Base-by-base conservation (phyloP, 2,888 invertebrate species). In the Euproctis similis region DNA sequence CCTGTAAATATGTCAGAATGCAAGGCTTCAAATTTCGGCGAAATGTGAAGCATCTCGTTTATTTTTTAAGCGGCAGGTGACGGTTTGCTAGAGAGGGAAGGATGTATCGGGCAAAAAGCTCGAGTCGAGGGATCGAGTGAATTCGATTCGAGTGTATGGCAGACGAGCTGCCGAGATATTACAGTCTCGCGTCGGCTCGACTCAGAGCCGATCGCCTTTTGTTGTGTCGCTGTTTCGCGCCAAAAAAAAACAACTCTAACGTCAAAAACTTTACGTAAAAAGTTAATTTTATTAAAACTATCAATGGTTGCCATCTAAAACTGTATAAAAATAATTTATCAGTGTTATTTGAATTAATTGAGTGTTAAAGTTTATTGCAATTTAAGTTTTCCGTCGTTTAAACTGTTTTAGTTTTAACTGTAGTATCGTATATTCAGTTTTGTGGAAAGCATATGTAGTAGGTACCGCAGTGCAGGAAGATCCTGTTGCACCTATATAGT, bases 401-500 rank as follows among this genome's bases (percentile, higher is more conserved):
- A n/a, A 40, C 40, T 39, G 40, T n/a, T 47, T 39, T 42, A 51
- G 55, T 64, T 65, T 59, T 49, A 43, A 42, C 42, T 50, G 34
- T 33, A 58, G 44, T 53, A 55, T 55, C n/a, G 68, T 67, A 66
- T 64, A 55, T 67, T 64, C 48, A 64, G 53, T 72, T 77, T 77
- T 66, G 76, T 78, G 75, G 63, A 76, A 76, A 77, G 66, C 64
- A 67, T 61, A 61, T 55, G 58, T 59, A 59, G 57, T 56, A 62
- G 64, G 73, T 75, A n/a, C n/a, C n/a, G 75, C 64, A 68, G 59
- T 59, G 54, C 59, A 66, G 56, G 57, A 53, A 53, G 65, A 72
- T 80, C 78, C 80, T 76, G 78, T 76, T 77, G 74, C 75, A 76
- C 66, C 70, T 77, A 67, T 63, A 67, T 55, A n/a, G n/a, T n/a